A percentile compares a stretch with the other conserved stretches of the same genome.
Conservation (phyloP, 2,888 invertebrate genomes). For the Archips crataeganus region DNA sequence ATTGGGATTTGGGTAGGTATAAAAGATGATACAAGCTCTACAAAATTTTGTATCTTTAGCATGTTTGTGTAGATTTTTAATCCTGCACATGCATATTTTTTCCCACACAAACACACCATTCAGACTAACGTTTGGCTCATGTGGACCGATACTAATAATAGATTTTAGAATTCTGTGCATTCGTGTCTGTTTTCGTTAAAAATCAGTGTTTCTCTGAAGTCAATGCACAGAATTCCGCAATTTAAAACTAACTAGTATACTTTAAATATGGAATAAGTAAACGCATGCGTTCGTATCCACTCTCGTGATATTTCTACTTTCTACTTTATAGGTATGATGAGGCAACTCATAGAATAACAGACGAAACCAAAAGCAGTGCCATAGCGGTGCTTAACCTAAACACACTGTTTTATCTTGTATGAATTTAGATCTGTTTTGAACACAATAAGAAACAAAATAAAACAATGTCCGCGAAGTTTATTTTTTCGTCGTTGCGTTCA, state of each 20-base stretch:
- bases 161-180: constrained; percentile 30
- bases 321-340: constrained; percentile 56
- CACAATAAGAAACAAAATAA: constrained; percentile 60
- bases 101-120: background rate
- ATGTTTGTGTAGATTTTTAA: background rate
- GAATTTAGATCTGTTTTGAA: background rate
- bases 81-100: background rate
- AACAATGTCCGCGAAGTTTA: constrained; percentile 73
- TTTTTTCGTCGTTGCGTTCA: constrained; percentile 59
- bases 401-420: constrained; percentile 71
- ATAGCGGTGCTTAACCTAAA: constrained; percentile 69
- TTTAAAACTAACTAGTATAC: constrained; percentile 17
- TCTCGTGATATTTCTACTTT: constrained; percentile 28
- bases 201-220: background rate
- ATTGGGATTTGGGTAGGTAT: constrained; percentile 9
- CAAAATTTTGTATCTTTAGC: background rate
- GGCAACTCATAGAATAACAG: constrained; percentile 67
- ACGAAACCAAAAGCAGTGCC: constrained; percentile 72
- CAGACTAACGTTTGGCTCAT: background rate
- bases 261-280: constrained; percentile 23
- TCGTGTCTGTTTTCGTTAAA: background rate
- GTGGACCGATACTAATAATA: background rate
- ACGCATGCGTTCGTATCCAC: constrained; percentile 28
- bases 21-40: background rate
- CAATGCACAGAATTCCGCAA: constrained; percentile 31